Evolutionary conservation across 2,797 vertebrate species (phyloP).

Genomic region (Enteromius afrohamiltoni): DNA sequence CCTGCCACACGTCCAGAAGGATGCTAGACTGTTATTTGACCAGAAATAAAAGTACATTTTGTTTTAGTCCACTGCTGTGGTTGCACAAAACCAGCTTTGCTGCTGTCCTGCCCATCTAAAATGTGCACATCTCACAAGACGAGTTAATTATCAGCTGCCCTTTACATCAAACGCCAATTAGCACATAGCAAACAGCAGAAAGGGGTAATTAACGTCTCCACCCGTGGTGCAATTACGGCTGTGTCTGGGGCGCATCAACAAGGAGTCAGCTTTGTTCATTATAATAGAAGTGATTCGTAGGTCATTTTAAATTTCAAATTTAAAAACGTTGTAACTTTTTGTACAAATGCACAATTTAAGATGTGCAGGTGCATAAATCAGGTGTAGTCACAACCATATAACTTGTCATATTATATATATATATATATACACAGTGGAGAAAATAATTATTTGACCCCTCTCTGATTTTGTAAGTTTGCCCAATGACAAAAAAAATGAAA

Average conservation of each 20-base stretch:
- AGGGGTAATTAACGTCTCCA: conserved; percentile 56
- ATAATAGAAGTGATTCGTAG: not conserved
- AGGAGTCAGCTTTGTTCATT: conserved; percentile 10
- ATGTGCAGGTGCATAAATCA: not conserved
- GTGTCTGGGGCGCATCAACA: conserved; percentile 24
- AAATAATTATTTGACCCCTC: too few relatives aligned
- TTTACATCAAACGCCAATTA: conserved; percentile 56
- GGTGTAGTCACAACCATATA: not conserved
- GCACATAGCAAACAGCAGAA: conserved; percentile 48
- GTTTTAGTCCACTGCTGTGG: not conserved
- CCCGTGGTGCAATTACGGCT: conserved; percentile 47
- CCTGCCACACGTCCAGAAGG: not conserved
- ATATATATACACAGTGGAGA: too few relatives aligned
- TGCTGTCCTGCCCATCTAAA: conserved; percentile 10
- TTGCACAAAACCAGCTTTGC: conserved; percentile 7
- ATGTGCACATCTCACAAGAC: conserved; percentile 11
- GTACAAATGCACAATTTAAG: not conserved
- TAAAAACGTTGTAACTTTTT: not conserved
- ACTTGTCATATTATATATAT: not conserved
- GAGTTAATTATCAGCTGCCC: conserved; percentile 55
- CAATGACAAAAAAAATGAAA: too few relatives aligned
- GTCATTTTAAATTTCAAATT: not conserved
- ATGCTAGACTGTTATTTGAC: not conserved
- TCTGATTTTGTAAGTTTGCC: too few relatives aligned
- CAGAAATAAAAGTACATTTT: conserved; percentile 8